Base-by-base conservation (phyloP, 1,140 invertebrate species). In the Mamestra configurata region DNA sequence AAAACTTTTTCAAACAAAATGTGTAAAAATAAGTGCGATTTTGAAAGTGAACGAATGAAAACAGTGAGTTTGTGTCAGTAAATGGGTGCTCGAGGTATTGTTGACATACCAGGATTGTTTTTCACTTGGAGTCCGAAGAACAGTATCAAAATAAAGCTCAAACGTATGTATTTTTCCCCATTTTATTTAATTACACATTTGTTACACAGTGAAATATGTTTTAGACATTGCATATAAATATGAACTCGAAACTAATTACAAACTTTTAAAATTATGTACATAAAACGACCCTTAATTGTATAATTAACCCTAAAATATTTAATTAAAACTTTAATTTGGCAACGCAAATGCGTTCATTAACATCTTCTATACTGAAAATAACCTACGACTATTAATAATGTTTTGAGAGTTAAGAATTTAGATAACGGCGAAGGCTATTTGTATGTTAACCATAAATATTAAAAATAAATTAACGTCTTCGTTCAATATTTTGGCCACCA, bases 71-170 rank as follows among this genome's bases (percentile, higher is more conserved):
- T 90, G 89, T 92, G 89, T 91, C 84, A 91, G 88, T 94, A 94
- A 93, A 93, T 93, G 93, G 92, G 90, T 91, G 91, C 93, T 76
- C 87, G 90, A 37, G 89, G 92, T 77, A 84, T 91, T 90, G 88
- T 91, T 87, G 92, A 93, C 80, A 92, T 93, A 86, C 88, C 87
- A 77, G 92, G 92, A 86, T 89, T 94, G 86, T 92, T 93, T 85
- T 85, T 84, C 81, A 91, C 91, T 89, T 94, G 92, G 93, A 94
- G 90, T 84, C 92, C 92, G 24, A 94, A 92, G 87, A 92, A 91
- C 83, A 93, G 81, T 86, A 89, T 94, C 92, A 94, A 93, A 87
- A 94, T 94, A 90, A 94, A 93, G 85, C 90, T 94, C 27, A 94
- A 94, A 93, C 92, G 93, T 94, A 92, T 66, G 93, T 94, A 81